phyloP scores from a whole-genome alignment of 2,888 invertebrate genomes.

The Nemotelus nigrinus region DNA sequence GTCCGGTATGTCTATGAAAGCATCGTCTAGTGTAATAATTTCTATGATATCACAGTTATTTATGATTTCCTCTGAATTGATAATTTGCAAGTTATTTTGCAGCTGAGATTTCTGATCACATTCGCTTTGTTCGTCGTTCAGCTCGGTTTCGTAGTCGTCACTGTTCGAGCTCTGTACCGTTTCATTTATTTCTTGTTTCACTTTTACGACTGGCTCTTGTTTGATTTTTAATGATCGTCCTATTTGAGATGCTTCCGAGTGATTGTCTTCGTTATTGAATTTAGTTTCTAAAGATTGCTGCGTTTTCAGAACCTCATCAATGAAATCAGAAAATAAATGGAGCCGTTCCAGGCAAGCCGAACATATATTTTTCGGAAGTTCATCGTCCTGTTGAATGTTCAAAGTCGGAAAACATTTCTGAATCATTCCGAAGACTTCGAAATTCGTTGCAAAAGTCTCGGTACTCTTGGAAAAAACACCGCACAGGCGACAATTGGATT shows the following conservation, averaged over 20 bases:
- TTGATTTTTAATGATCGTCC: conserved; percentile 61
- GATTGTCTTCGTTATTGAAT: conserved; percentile 51
- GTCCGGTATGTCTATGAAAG: conserved; percentile 62
- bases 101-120: conserved; percentile 60
- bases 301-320: conserved; percentile 61
- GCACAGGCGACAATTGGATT: conserved; percentile 59
- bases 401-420: conserved; percentile 64
- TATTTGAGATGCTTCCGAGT: conserved; percentile 38
- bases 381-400: conserved; percentile 62
- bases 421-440: conserved; percentile 62
- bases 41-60: conserved; percentile 65
- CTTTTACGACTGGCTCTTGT: conserved; percentile 62
- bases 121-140: conserved; percentile 38
- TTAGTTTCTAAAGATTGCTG: conserved; percentile 60
- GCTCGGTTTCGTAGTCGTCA: conserved; percentile 21
- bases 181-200: conserved; percentile 63
- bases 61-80: conserved; percentile 62
- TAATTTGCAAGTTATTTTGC: conserved; percentile 61
- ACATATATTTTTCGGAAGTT: conserved; percentile 61
- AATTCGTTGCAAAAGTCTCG: conserved; percentile 54
- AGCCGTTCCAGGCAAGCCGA: conserved; percentile 58
- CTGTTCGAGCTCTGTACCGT: conserved; percentile 55
- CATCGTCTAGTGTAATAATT: conserved; percentile 63
- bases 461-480: conserved; percentile 55
- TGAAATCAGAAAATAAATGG: conserved; percentile 60